phyloP scores from a whole-genome alignment of 2,113 vertebrate genomes.

The Pygoscelis antarcticus region DNA sequence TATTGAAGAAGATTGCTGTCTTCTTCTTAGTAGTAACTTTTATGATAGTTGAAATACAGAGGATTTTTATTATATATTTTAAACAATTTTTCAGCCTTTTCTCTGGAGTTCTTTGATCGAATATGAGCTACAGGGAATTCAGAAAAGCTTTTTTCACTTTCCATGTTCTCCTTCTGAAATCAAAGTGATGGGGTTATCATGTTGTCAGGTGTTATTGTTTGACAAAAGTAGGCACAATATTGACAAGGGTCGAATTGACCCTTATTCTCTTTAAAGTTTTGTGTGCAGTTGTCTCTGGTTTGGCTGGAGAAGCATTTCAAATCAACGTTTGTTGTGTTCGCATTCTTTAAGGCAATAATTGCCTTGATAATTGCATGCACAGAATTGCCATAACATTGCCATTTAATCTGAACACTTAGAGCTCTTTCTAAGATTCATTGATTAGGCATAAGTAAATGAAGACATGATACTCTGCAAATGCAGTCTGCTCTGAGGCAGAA shows the following conservation, averaged over 20 bases:
- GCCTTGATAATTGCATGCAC: neutral
- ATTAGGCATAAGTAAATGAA: neutral
- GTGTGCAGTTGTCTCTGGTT: neutral
- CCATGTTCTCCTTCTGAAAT: conserved; percentile 5
- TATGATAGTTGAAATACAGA: conserved; percentile 14
- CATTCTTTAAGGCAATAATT: neutral
- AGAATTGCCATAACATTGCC: neutral
- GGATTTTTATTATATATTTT: conserved; percentile 40
- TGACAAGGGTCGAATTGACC: neutral
- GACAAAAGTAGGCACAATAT: neutral
- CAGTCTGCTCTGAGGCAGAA: neutral
- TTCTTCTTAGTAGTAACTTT: neutral
- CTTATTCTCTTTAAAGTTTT: neutral
- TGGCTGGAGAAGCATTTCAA: neutral
- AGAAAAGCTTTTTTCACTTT: conserved; percentile 33
- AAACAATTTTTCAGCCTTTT: conserved; percentile 22
- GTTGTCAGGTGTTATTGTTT: neutral
- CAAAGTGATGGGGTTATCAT: conserved; percentile 36
- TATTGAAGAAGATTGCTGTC: neutral
- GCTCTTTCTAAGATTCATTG: neutral
- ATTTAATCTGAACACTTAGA: neutral
- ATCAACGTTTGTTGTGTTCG: neutral
- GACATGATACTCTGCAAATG: neutral
- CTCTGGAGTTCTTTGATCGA: conserved; percentile 48
- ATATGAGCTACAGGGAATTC: conserved; percentile 19